phyloP scores from a whole-genome alignment of 2,113 vertebrate genomes.

The Pristiophorus japonicus region DNA sequence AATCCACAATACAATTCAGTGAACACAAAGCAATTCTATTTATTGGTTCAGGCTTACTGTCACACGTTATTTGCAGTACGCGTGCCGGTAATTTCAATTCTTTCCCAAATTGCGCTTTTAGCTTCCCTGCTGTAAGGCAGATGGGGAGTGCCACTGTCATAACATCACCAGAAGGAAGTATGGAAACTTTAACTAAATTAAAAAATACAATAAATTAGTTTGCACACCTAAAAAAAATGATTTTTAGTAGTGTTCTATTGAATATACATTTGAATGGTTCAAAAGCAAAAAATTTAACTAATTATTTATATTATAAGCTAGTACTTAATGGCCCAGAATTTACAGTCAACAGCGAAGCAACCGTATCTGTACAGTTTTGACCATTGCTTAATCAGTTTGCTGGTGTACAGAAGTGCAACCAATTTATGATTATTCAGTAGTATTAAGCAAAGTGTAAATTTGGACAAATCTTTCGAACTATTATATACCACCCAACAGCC shows the following conservation, averaged over 20 bases:
- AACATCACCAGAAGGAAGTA: conserved; percentile 67
- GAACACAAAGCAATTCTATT: neutral
- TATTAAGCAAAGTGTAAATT: neutral
- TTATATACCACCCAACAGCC: neutral
- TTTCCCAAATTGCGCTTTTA: conserved; percentile 62
- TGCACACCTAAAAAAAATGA: neutral
- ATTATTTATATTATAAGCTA: neutral
- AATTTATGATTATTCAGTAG: neutral
- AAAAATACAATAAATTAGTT: conserved; percentile 40
- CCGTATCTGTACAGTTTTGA: neutral
- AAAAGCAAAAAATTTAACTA: neutral
- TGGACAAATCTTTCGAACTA: neutral
- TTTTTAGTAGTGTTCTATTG: neutral
- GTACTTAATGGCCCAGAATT: too few species aligned
- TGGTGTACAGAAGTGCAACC: neutral
- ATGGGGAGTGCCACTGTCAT: conserved; percentile 64
- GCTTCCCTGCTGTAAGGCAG: conserved; percentile 51
- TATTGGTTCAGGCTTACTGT: conserved; percentile 53
- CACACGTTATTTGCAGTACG: conserved; percentile 55
- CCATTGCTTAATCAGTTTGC: neutral
- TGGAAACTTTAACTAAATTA: conserved; percentile 66
- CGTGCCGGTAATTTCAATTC: conserved; percentile 60
- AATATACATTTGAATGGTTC: neutral
- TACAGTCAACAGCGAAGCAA: too few species aligned
- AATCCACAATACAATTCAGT: neutral